Evolutionary conservation across 2,113 vertebrate genomes (phyloP).

Genomic region (Pteruthius melanotis): DNA sequence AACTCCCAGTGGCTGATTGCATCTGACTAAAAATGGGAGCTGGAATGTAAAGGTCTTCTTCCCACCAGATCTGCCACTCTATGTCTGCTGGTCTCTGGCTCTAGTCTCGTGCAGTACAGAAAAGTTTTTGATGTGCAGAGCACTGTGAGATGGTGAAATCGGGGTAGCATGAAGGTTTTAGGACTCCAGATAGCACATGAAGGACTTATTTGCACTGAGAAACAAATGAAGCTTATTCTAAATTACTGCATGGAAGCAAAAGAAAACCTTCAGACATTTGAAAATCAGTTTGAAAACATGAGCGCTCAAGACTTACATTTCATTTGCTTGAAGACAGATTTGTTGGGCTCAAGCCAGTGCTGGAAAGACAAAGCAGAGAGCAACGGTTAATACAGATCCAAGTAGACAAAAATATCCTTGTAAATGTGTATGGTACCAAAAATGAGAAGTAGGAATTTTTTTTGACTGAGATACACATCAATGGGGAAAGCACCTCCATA

Average conservation of each 20-base stretch:
- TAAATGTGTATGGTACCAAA: background rate
- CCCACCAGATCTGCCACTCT: background rate
- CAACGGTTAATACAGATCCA: constrained; percentile 2
- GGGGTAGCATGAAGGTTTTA: background rate
- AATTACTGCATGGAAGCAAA: background rate
- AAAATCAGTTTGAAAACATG: background rate
- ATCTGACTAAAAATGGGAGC: background rate
- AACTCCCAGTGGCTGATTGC: background rate
- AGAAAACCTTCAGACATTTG: background rate
- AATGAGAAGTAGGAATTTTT: background rate
- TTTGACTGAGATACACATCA: background rate
- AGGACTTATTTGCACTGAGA: background rate
- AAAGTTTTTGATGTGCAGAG: background rate
- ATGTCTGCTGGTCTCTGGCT: background rate
- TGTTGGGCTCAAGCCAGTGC: constrained; percentile 98
- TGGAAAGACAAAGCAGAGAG: constrained; percentile 71
- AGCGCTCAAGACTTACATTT: constrained; percentile 88
- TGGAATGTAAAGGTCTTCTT: background rate
- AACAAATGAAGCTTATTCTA: background rate
- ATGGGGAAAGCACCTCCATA: background rate
- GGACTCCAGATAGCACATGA: background rate
- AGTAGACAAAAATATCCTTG: background rate
- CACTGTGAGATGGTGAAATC: background rate
- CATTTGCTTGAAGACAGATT: constrained; percentile 94
- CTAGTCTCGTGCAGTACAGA: background rate